Evolutionary conservation across 1,140 invertebrate genomes (phyloP), one percentile per base, ranked within the genome.

Genomic region (Maconellicoccus hirsutus): DNA sequence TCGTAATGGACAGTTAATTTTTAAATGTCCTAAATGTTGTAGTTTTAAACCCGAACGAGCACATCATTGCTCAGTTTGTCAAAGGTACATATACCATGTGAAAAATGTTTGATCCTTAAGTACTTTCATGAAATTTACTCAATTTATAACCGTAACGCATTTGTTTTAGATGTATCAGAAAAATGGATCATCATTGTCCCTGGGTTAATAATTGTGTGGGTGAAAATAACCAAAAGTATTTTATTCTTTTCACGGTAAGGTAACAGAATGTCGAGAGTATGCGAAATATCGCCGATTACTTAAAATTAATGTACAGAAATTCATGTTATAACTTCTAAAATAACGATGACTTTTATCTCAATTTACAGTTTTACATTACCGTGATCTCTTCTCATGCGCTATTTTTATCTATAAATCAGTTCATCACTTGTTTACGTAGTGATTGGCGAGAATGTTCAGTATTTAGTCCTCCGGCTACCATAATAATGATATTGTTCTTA

Each of bases 161-260:
- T 19, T 74, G 22, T n/a, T n/a, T 29, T 72, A 84, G 89, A 75
- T 98, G 96, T 79, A 96, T 98, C 74, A 84, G 91, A 72, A 98
- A 98, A 84, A 99, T 99, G 97, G 97, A 99, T 80, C 97, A 99
- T 81, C 97, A 98, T 79, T 98, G 96, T 82, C 95, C 94, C 0
- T 98, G 94, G 93, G 92, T 99, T 0, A 99, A 99, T 78, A 99
- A 99, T 80, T 99, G 98, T 83, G 96, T 99, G 4, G 98, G 97
- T 6, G 96, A 98, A 82, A 95, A 93, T 78, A 99, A 99, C 85
- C 98, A 99, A 84, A 98, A 98, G 81, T 98, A 92, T 82, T 99
- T 99, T 85, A 95, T 99, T 74, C 83, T 98, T 69, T 99, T 99
- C 82, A 98, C 96, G 70, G 96, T 98, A 84, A 88, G 42, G 12